These are phyloP conservation scores for Caenorhabditis parvicauda DNA, from an alignment of 2,888 invertebrate genomes.

Conservation along the genomic window DNA sequence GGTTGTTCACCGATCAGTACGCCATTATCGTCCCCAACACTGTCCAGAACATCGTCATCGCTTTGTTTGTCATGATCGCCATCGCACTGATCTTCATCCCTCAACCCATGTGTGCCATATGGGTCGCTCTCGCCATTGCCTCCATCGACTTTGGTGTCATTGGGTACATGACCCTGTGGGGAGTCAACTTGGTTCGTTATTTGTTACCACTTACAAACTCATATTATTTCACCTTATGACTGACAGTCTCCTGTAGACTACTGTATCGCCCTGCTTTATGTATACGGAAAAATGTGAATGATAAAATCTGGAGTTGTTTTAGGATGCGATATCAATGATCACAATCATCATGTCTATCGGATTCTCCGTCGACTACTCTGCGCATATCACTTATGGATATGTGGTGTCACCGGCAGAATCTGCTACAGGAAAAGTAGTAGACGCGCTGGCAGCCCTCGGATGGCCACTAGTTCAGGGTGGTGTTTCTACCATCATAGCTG, in stretches of 20 bases:
- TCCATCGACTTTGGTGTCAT: slow-evolving; percentile 90
- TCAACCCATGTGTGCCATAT: slow-evolving; percentile 80
- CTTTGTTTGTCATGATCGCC: slow-evolving; percentile 78
- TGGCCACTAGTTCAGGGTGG: slow-evolving; percentile 80
- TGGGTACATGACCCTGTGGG: slow-evolving; percentile 94
- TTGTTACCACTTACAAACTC: not conserved
- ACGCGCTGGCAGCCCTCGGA: slow-evolving; percentile 83
- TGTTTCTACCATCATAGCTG: slow-evolving; percentile 83
- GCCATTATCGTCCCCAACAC: slow-evolving; percentile 56
- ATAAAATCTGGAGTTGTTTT: too few species aligned
- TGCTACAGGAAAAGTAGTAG: slow-evolving; percentile 69
- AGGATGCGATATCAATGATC: slow-evolving; percentile 73
- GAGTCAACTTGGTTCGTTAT: slow-evolving; percentile 74
- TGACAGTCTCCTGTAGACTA: too few species aligned
- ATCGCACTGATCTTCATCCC: slow-evolving; percentile 91
- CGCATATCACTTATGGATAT: slow-evolving; percentile 66
- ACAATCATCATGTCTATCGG: slow-evolving; percentile 90
- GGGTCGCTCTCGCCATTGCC: slow-evolving; percentile 90
- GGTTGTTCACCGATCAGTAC: slow-evolving; percentile 61
- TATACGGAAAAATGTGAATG: too few species aligned
- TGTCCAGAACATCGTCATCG: slow-evolving; percentile 60
- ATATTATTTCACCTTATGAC: not conserved
- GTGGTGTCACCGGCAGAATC: slow-evolving; percentile 46
- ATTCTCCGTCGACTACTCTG: slow-evolving; percentile 91
- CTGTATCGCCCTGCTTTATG: not conserved